Evolutionary conservation across 1,140 invertebrate genomes (phyloP), one percentile per base, ranked within the genome.

Genomic region (Brachionus rubens): DNA sequence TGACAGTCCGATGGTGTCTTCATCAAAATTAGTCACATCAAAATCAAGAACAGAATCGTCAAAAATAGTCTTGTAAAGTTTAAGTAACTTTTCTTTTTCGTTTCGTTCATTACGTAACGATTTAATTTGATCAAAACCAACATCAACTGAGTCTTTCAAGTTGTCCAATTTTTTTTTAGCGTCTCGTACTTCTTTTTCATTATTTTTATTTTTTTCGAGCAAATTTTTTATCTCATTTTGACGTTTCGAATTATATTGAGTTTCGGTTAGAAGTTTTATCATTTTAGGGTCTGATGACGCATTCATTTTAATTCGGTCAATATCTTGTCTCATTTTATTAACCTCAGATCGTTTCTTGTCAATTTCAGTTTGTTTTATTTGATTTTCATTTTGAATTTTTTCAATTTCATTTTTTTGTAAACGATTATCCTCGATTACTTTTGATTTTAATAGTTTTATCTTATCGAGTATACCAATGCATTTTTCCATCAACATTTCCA

Each of bases 31-130:
- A 10, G 30, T 12, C 68, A 72, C 21, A 30, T 54, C 19, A 33
- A 48, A 72, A 19, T 72, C 47, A 30, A 70, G 10, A 5, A 50
- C n/a, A 7, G 28, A 19, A 4, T 59, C 54, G 36, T 59, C 54
- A 43, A 65, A 65, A 43, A 65, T 24, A 26, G 10, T 30, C 14
- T 36, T 36, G 68, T 72, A 72, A 9, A 72, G 30, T 21, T 46
- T 72, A 1, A 19, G 48, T 3, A 72, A 28, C 28, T 72, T 72
- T 19, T 72, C 68, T 41, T 72, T 72, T 24, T 72, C 68, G 5
- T 72, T 36, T 21, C 68, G 10, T 6, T 72, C 47, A 1, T 7
- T 14, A 10, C 36, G 68, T n/a, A 72, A 19, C 12, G 46, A 36
- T 14, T 72, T 48, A 41, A 72, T 48, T 36, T 54, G 43, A 24